These are phyloP conservation scores for Tachina fera DNA, from an alignment of 2,888 invertebrate species.

Conservation along the genomic window DNA sequence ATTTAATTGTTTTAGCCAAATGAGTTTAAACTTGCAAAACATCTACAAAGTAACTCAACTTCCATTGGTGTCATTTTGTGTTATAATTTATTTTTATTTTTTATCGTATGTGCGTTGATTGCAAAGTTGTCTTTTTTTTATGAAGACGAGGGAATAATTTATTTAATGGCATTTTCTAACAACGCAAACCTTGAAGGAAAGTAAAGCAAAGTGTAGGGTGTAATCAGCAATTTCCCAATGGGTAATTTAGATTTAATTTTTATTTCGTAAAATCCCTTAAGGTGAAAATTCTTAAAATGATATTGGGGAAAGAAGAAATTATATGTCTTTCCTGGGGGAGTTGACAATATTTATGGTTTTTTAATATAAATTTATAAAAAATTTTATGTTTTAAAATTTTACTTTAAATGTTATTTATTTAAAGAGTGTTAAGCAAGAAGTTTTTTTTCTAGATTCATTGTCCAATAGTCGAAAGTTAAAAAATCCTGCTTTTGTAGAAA, in stretches of 20 bases:
- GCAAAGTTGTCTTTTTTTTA: constrained; percentile 4
- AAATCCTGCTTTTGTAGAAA: too few species aligned
- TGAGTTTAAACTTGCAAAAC: constrained; percentile 22
- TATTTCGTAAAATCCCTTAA: neutral
- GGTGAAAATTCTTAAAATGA: neutral
- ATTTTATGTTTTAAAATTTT: too few species aligned
- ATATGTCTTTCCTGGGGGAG: too few species aligned
- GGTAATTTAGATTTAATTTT: neutral
- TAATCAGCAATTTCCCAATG: neutral
- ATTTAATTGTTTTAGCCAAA: constrained; percentile 45
- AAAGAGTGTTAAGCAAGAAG: too few species aligned
- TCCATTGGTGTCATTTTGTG: constrained; percentile 16
- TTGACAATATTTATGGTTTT: too few species aligned
- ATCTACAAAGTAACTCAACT: constrained; percentile 1
- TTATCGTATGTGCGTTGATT: constrained; percentile 33
- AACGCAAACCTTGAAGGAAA: neutral
- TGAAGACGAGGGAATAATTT: constrained; percentile 15
- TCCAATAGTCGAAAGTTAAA: too few species aligned
- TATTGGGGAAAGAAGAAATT: neutral
- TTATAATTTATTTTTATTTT: constrained; percentile 5
- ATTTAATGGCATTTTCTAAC: constrained; percentile 22
- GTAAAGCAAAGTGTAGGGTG: neutral
- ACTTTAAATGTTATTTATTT: too few species aligned
- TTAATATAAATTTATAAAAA: too few species aligned
- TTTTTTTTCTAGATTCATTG: too few species aligned